Conservation (phyloP, 1,140 invertebrate species). For the Drosophila varians region DNA sequence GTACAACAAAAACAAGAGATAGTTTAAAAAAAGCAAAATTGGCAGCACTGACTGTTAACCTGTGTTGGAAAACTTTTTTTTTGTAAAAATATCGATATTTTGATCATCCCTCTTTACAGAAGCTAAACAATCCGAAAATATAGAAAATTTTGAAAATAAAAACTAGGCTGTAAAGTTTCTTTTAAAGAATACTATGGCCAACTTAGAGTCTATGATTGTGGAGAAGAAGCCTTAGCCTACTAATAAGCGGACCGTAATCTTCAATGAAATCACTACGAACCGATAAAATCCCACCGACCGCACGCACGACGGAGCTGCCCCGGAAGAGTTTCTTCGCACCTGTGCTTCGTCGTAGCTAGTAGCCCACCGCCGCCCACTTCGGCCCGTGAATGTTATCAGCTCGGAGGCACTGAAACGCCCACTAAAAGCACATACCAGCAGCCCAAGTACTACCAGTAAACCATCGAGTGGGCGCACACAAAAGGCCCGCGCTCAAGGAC, state of each 20-base stretch:
- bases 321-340: constrained; percentile 18
- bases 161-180: no score
- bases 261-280: constrained; percentile 41
- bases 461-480: constrained; percentile 47
- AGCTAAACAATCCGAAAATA: no score
- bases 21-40: no score
- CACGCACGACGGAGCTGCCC: constrained; percentile 10
- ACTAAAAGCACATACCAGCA: constrained; percentile 11
- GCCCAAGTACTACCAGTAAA: constrained; percentile 13
- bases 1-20: no score
- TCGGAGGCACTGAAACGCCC: constrained; percentile 57
- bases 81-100: no score
- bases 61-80: no score
- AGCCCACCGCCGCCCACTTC: constrained; percentile 38
- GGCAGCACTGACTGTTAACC: no score
- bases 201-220: no score
- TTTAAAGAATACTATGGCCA: no score
- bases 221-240: constrained; percentile 31
- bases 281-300: constrained; percentile 19
- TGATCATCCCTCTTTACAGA: no score
- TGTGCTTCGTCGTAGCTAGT: constrained; percentile 7
- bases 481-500: constrained; percentile 61
- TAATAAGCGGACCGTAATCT: constrained; percentile 44
- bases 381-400: constrained; percentile 67
- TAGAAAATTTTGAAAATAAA: no score